Evolutionary conservation across 2,888 invertebrate species (phyloP).

Genomic region (Harpagoxenus sublaevis): DNA sequence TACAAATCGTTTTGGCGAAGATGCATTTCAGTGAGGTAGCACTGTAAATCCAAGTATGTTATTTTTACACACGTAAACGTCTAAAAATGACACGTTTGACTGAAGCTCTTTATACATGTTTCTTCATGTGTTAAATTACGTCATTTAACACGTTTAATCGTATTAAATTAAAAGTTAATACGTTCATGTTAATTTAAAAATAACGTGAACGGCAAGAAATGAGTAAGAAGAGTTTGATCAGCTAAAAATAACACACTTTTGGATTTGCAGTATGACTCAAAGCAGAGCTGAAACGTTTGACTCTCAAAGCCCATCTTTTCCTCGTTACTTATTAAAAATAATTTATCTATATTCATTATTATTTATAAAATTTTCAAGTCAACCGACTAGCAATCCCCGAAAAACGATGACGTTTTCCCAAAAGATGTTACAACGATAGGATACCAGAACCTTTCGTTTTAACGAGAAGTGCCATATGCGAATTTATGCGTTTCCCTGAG

Average conservation of each 20-base stretch:
- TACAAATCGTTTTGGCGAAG: not conserved
- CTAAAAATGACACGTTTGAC: no score
- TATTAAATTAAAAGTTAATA: no score
- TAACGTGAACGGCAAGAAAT: no score
- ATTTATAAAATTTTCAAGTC: not conserved
- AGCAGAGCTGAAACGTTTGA: not conserved
- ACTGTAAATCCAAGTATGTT: no score
- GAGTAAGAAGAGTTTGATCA: no score
- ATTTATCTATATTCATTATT: not conserved
- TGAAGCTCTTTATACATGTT: no score
- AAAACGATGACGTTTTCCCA: not conserved
- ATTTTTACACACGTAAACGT: no score
- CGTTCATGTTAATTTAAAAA: no score
- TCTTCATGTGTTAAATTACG: no score
- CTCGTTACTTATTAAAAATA: not conserved
- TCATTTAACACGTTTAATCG: no score
- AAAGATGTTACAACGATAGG: not conserved
- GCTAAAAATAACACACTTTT: no score
- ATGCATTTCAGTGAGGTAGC: not conserved
- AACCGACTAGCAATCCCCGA: not conserved
- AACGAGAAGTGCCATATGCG: not conserved
- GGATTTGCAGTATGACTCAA: no score
- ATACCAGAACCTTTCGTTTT: not conserved
- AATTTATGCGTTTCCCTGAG: conserved; percentile 27
- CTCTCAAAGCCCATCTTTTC: not conserved